Conservation (phyloP, 2,113 vertebrate genomes). For the Lepus europaeus region DNA sequence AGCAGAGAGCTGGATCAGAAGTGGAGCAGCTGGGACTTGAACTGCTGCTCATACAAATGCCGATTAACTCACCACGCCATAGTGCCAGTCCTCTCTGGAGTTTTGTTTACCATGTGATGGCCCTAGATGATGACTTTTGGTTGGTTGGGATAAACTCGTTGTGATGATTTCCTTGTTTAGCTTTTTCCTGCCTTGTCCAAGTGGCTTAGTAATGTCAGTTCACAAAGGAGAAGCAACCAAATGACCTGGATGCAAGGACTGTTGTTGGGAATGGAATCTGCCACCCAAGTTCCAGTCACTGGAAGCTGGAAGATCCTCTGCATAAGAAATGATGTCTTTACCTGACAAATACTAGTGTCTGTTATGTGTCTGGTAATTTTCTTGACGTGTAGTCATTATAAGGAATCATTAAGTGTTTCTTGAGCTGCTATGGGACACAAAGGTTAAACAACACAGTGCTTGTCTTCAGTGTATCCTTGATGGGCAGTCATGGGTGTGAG, state of each 20-base stretch:
- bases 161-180: neutral
- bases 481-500: neutral
- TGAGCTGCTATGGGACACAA: neutral
- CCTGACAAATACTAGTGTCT: neutral
- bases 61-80: too few species aligned
- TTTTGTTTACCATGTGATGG: neutral
- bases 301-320: neutral
- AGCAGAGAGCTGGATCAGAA: too few species aligned
- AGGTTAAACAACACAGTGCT: neutral
- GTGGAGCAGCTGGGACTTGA: too few species aligned
- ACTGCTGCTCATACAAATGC: too few species aligned
- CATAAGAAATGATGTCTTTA: accelerated
- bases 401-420: neutral
- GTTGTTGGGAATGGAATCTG: neutral
- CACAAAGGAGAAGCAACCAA: too few species aligned
- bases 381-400: neutral
- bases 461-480: neutral
- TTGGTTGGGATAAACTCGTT: neutral
- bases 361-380: neutral
- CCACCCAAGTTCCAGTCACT: neutral
- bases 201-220: neutral
- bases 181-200: neutral
- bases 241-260: neutral
- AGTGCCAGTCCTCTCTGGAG: neutral
- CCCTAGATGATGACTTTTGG: neutral